These are phyloP conservation scores for Sebastes trivittatus DNA, from an alignment of 2,797 vertebrate genomes.

Conservation along the genomic window DNA sequence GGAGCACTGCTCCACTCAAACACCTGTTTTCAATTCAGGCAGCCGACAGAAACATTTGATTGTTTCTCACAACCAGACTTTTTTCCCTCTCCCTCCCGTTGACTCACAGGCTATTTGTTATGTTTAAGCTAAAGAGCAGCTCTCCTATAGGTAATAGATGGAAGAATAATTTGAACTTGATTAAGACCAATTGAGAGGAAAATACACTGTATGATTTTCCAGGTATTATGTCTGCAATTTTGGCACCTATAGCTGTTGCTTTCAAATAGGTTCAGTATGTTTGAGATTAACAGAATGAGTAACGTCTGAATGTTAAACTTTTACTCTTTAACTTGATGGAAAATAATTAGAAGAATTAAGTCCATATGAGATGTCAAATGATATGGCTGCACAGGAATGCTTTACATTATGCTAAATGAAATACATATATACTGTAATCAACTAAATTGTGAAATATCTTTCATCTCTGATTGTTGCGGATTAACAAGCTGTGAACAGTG, in stretches of 20 bases:
- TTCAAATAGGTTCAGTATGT: constrained; percentile 61
- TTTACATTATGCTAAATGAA: not conserved
- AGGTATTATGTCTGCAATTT: constrained; percentile 34
- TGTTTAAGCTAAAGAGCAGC: constrained; percentile 45
- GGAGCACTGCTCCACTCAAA: constrained; percentile 58
- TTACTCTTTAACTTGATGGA: constrained; percentile 35
- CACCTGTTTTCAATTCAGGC: constrained; percentile 86
- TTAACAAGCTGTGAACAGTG: not conserved
- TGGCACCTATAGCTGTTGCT: constrained; percentile 50
- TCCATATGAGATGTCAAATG: not conserved
- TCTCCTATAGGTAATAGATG: constrained; percentile 45
- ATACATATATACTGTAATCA: not conserved
- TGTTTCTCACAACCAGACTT: constrained; percentile 66
- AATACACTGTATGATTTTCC: constrained; percentile 42
- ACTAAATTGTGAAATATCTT: not conserved
- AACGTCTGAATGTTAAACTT: constrained; percentile 43
- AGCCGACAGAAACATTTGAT: constrained; percentile 76
- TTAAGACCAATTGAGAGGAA: constrained; percentile 54
- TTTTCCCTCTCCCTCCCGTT: constrained; percentile 21
- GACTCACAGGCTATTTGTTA: constrained; percentile 59
- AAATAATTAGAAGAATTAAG: constrained; percentile 29
- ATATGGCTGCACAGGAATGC: constrained; percentile 7
- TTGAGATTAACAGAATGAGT: constrained; percentile 48
- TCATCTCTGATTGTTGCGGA: not conserved
- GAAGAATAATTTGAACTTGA: constrained; percentile 58